Evolutionary conservation across 2,797 vertebrate species (phyloP).

Genomic region (Craterocephalus amniculus): DNA sequence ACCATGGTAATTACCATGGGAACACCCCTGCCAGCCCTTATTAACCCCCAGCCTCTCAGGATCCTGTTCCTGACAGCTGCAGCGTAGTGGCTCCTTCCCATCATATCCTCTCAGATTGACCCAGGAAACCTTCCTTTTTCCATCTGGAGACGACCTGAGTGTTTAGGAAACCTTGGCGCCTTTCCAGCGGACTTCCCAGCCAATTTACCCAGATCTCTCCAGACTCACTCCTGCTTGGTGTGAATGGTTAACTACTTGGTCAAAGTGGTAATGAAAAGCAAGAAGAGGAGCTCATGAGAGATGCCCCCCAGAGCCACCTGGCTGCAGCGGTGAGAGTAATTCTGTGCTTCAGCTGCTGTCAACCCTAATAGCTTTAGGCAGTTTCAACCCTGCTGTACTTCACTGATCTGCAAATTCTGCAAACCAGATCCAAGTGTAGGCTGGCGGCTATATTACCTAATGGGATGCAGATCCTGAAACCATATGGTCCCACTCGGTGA

Average conservation of each 20-base stretch:
- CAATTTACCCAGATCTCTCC: slow-evolving; percentile 16
- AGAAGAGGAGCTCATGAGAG: slow-evolving; percentile 18
- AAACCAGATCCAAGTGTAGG: slow-evolving; percentile 58
- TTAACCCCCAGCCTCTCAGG: slow-evolving; percentile 62
- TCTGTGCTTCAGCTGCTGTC: slow-evolving; percentile 60
- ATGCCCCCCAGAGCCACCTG: slow-evolving; percentile 17
- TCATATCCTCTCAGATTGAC: slow-evolving; percentile 54
- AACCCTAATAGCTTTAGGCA: slow-evolving; percentile 36
- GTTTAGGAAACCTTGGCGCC: slow-evolving; percentile 42
- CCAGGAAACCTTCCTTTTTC: slow-evolving; percentile 48
- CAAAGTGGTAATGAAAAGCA: slow-evolving; percentile 24
- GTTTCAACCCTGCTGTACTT: slow-evolving; percentile 19
- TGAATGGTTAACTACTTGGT: slow-evolving; percentile 26
- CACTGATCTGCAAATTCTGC: slow-evolving; percentile 49
- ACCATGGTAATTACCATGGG: slow-evolving; percentile 59
- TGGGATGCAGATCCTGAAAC: slow-evolving; percentile 74
- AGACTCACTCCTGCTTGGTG: slow-evolving; percentile 4
- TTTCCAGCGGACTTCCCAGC: slow-evolving; percentile 26
- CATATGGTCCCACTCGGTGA: slow-evolving; percentile 77
- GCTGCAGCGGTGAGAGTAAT: slow-evolving; percentile 7
- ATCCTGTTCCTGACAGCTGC: slow-evolving; percentile 67
- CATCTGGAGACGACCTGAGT: slow-evolving; percentile 33
- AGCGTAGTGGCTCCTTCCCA: slow-evolving; percentile 40
- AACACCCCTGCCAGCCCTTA: slow-evolving; percentile 62
- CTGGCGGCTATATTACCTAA: slow-evolving; percentile 74